A percentile compares a stretch with the other conserved stretches of the same genome.
These are phyloP conservation scores for Chironomus tepperi DNA, from an alignment of 1,140 invertebrate species.

Conservation along the genomic window DNA sequence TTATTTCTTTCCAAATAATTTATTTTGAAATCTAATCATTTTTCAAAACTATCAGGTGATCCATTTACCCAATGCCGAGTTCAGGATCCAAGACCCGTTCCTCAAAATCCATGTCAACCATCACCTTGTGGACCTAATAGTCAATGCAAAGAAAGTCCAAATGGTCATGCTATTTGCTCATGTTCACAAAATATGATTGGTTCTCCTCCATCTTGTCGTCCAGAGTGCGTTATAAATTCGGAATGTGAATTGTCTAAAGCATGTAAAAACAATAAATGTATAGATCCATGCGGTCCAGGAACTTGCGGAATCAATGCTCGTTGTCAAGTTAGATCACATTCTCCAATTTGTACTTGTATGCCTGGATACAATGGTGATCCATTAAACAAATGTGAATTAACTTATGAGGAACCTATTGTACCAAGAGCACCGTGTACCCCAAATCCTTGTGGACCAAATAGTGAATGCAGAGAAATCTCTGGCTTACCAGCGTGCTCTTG, in stretches of 20 bases:
- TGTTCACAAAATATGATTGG: constrained; percentile 46
- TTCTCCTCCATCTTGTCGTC: constrained; percentile 49
- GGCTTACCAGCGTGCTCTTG: constrained; percentile 63
- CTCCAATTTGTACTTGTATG: constrained; percentile 71
- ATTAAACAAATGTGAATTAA: constrained; percentile 55
- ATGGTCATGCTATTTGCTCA: constrained; percentile 41
- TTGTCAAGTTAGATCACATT: constrained; percentile 73
- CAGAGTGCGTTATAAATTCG: constrained; percentile 49
- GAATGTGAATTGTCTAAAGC: constrained; percentile 47
- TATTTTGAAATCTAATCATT: constrained; percentile 27
- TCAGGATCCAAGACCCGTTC: constrained; percentile 38
- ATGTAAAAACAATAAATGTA: constrained; percentile 50
- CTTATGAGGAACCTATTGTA: constrained; percentile 26
- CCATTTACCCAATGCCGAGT: constrained; percentile 67
- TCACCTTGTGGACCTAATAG: constrained; percentile 50
- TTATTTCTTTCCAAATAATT: constrained; percentile 16
- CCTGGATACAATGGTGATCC: constrained; percentile 70
- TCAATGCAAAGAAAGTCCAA: constrained; percentile 41
- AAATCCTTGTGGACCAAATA: constrained; percentile 64
- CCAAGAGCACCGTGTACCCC: constrained; percentile 55
- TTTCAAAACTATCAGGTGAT: constrained; percentile 40
- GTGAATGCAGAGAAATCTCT: constrained; percentile 52
- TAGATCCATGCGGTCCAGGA: constrained; percentile 47
- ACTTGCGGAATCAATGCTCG: constrained; percentile 59
- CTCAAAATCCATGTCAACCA: constrained; percentile 44